Percentiles rank a stretch among this genome's conserved stretches.
These are phyloP conservation scores for Troilus luridus DNA, from an alignment of 2,888 invertebrate genomes.

Conservation along the genomic window DNA sequence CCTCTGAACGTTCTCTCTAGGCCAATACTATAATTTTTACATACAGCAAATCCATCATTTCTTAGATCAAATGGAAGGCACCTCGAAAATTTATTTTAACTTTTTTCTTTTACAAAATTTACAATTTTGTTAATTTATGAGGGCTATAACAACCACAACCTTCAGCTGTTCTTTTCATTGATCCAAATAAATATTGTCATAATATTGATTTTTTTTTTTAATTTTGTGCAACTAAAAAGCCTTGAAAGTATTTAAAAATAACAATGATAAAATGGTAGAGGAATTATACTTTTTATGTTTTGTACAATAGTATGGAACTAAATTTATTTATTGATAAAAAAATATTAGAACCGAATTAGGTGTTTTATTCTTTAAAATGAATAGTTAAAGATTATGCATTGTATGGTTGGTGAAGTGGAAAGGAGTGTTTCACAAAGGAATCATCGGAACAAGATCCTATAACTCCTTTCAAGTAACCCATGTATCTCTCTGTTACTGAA, in stretches of 20 bases:
- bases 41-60: too few relatives aligned
- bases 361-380: neutral
- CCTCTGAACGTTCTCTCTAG: too few relatives aligned
- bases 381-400: neutral
- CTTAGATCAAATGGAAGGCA: too few relatives aligned
- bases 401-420: neutral
- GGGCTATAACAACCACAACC: too few relatives aligned
- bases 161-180: too few relatives aligned
- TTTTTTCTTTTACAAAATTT: too few relatives aligned
- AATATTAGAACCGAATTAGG: neutral
- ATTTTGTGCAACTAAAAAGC: neutral
- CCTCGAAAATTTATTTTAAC: too few relatives aligned
- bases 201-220: neutral
- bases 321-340: neutral
- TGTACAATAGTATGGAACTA: neutral
- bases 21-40: too few relatives aligned
- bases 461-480: constrained; percentile 1
- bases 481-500: neutral
- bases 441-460: neutral
- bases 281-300: neutral
- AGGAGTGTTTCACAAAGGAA: neutral
- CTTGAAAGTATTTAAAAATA: neutral
- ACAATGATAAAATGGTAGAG: neutral
- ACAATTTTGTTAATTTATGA: too few relatives aligned
- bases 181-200: neutral